phyloP scores from a whole-genome alignment of 2,113 vertebrate genomes.

The Centropristis striata region DNA sequence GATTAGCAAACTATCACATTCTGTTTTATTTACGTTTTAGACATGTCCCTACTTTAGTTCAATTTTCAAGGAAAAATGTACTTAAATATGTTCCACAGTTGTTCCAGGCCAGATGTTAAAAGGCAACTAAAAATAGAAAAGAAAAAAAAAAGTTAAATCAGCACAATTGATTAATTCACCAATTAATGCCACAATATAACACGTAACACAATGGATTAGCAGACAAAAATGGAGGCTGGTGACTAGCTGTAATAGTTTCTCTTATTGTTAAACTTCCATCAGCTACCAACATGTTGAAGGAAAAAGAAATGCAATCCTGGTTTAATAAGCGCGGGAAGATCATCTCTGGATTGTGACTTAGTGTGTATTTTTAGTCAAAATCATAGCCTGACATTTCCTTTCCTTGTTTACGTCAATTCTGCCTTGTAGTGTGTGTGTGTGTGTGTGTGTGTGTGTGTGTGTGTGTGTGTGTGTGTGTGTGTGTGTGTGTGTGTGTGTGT shows the following conservation, averaged over 20 bases:
- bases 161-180: too few relatives aligned
- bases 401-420: conserved; percentile 31
- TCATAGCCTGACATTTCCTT: conserved; percentile 44
- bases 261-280: background rate
- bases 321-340: conserved; percentile 30
- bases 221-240: background rate
- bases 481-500: background rate
- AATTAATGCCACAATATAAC: too few relatives aligned
- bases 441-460: conserved; percentile 1
- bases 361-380: conserved; percentile 48
- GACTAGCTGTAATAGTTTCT: background rate
- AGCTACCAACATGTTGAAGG: background rate
- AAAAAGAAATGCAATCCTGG: conserved; percentile 13
- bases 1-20: too few relatives aligned
- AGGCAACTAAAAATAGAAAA: too few relatives aligned
- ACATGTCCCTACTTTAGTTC: too few relatives aligned
- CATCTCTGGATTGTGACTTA: conserved; percentile 48
- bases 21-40: too few relatives aligned
- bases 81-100: too few relatives aligned
- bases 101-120: too few relatives aligned
- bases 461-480: conserved; percentile 1
- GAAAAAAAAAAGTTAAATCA: too few relatives aligned
- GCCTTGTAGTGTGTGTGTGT: background rate
- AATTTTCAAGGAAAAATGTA: too few relatives aligned
- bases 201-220: too few relatives aligned